A percentile compares a stretch with the other conserved stretches of the same genome.
Conservation (phyloP, 2,888 invertebrate species). For the Xestia xanthographa region DNA sequence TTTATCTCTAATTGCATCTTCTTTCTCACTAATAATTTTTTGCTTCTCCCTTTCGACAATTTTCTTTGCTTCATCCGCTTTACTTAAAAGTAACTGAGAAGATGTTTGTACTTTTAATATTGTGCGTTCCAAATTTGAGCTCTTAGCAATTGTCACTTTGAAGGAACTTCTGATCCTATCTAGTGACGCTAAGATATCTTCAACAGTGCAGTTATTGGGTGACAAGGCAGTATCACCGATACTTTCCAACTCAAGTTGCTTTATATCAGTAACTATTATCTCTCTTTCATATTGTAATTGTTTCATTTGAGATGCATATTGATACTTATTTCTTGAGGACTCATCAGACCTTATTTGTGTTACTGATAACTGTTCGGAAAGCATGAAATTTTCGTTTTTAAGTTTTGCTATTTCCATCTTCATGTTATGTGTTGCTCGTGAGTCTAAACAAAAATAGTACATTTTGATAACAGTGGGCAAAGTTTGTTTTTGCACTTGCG, state of each 20-base stretch:
- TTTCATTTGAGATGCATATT: conserved; percentile 74
- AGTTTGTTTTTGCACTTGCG: background rate
- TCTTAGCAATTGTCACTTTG: conserved; percentile 75
- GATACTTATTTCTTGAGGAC: conserved; percentile 73
- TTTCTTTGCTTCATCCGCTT: conserved; percentile 85
- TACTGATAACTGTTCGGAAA: conserved; percentile 77
- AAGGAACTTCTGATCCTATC: conserved; percentile 77
- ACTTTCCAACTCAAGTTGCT: conserved; percentile 80
- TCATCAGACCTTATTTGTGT: conserved; percentile 76
- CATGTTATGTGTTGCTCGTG: conserved; percentile 86
- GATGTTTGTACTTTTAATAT: conserved; percentile 82
- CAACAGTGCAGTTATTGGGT: conserved; percentile 73
- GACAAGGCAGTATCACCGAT: conserved; percentile 80
- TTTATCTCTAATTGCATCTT: conserved; percentile 80
- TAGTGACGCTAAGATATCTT: conserved; percentile 78
- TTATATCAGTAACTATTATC: conserved; percentile 79
- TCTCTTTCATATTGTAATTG: conserved; percentile 80
- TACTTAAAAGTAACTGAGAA: conserved; percentile 81
- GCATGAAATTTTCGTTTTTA: conserved; percentile 74
- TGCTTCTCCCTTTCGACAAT: conserved; percentile 84
- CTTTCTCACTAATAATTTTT: conserved; percentile 84
- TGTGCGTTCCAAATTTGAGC: conserved; percentile 77
- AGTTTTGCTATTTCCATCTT: conserved; percentile 83
- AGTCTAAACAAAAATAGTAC: conserved; percentile 75
- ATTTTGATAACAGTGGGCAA: background rate